These are phyloP conservation scores for Drosophila neotestacea DNA, from an alignment of 2,888 invertebrate genomes.

Conservation along the genomic window DNA sequence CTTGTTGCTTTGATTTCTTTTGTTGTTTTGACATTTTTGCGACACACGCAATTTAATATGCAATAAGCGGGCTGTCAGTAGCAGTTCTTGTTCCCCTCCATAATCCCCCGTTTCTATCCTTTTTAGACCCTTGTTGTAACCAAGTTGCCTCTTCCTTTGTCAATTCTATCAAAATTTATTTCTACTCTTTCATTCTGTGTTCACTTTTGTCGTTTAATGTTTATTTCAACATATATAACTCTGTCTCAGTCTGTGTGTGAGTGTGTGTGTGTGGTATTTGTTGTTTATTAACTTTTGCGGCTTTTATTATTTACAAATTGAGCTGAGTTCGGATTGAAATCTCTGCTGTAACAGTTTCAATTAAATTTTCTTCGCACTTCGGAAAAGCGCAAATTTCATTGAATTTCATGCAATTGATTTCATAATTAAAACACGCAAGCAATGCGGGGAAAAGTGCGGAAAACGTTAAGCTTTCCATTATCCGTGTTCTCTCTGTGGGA, in stretches of 20 bases:
- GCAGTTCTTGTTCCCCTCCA: not conserved
- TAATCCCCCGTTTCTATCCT: not conserved
- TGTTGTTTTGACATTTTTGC: constrained; percentile 44
- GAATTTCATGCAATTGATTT: constrained; percentile 64
- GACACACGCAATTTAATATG: constrained; percentile 67
- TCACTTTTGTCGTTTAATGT: constrained; percentile 8
- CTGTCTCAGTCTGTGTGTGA: not conserved
- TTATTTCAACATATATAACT: constrained; percentile 25
- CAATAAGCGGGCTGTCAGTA: constrained; percentile 75
- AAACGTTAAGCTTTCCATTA: constrained; percentile 33
- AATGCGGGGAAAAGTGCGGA: constrained; percentile 7
- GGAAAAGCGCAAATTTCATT: constrained; percentile 42
- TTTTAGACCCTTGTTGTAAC: not conserved
- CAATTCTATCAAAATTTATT: constrained; percentile 12
- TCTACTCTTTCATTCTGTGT: constrained; percentile 4
- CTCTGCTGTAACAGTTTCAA: constrained; percentile 4
- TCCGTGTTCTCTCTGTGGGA: constrained; percentile 17
- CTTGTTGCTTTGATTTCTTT: constrained; percentile 54
- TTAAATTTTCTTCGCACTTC: constrained; percentile 23
- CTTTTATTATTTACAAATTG: constrained; percentile 28
- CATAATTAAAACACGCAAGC: constrained; percentile 34
- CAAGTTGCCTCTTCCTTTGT: constrained; percentile 5
- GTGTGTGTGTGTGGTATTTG: constrained; percentile 2
- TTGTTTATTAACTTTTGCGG: constrained; percentile 24
- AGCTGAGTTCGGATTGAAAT: constrained; percentile 10